Percentiles rank a stretch among this genome's conserved stretches.
Conservation (phyloP, 2,888 invertebrate genomes). For the Lasioglossum figueresi region DNA sequence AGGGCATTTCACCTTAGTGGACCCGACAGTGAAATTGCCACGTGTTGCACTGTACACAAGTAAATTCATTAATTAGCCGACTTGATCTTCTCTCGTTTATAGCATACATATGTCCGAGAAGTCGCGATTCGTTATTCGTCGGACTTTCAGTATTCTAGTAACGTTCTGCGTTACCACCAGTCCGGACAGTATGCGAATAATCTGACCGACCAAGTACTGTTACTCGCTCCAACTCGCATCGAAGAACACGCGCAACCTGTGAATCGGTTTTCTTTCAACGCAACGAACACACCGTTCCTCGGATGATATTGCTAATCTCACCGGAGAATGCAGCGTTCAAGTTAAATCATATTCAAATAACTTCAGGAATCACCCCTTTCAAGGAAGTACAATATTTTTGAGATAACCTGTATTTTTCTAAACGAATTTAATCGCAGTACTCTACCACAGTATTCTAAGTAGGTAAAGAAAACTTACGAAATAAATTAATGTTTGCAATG, state of each 20-base stretch:
- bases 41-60: no score
- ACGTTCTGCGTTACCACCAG: conserved; percentile 73
- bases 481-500: no score
- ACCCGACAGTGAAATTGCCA: no score
- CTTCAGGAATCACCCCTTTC: no score
- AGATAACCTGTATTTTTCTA: no score
- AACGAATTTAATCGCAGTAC: no score
- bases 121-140: conserved; percentile 57
- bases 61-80: not conserved
- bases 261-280: conserved; percentile 21
- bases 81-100: not conserved
- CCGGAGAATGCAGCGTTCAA: no score
- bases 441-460: no score
- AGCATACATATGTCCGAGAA: not conserved
- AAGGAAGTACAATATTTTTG: no score
- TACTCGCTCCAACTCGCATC: conserved; percentile 71
- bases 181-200: conserved; percentile 70
- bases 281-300: conserved; percentile 16
- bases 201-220: conserved; percentile 75
- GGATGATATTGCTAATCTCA: not conserved
- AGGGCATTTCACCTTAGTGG: no score
- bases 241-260: conserved; percentile 24
- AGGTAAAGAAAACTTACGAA: no score
- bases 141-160: conserved; percentile 77
- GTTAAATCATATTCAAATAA: no score